Conservation (phyloP, 1,140 invertebrate genomes). For the Pseudachorutes palmiensis region DNA sequence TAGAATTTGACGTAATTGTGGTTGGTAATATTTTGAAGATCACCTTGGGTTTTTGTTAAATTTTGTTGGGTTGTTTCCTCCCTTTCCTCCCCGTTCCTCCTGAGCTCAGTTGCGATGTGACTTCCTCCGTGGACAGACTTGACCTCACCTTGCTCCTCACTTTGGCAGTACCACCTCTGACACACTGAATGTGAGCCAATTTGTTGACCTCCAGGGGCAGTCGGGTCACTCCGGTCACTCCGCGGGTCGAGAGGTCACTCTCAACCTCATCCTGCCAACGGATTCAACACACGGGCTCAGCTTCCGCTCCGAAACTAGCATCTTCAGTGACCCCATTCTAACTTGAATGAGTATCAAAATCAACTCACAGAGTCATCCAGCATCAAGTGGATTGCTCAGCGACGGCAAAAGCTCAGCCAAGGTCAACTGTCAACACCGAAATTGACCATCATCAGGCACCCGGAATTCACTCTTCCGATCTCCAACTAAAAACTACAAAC, state of each 20-base stretch:
- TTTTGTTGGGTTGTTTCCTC: background rate
- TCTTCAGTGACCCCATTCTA: background rate
- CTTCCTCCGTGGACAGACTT: slow-evolving; percentile 2
- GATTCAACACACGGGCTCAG: background rate
- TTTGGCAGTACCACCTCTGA: background rate
- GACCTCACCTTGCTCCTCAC: slow-evolving; percentile 17
- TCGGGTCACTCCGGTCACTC: background rate
- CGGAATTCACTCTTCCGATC: background rate
- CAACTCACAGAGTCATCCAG: background rate
- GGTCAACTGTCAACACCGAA: background rate
- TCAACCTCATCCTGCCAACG: background rate
- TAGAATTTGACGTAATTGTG: background rate
- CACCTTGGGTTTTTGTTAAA: background rate
- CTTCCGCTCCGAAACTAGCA: background rate
- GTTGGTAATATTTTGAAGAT: background rate
- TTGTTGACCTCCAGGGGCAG: background rate
- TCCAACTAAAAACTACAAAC: background rate
- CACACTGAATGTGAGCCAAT: background rate
- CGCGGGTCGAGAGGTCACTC: background rate
- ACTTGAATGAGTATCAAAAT: background rate
- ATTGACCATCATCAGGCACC: background rate
- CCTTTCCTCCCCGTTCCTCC: background rate
- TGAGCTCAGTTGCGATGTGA: slow-evolving; percentile 18
- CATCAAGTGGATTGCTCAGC: background rate
- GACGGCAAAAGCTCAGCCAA: background rate